Percentiles rank a stretch among this genome's conserved stretches.
phyloP scores from a whole-genome alignment of 2,888 invertebrate genomes.

The Apamea epomidion region DNA sequence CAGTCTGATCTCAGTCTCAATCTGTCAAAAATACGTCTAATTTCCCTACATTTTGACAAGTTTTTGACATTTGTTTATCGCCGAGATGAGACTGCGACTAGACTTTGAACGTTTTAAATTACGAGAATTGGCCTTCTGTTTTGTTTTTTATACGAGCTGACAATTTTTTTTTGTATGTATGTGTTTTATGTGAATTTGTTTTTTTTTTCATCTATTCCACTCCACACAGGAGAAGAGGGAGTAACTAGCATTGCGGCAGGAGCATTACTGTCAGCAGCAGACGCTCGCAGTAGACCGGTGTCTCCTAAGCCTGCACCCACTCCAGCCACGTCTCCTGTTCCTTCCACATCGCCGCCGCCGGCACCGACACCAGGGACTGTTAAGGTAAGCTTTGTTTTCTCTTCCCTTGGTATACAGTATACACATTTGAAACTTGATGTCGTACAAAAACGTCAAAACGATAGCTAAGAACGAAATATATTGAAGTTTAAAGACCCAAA shows the following conservation, averaged over 20 bases:
- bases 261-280: slow-evolving; percentile 65
- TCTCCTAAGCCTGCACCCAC: slow-evolving; percentile 74
- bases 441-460: too few species aligned
- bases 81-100: too few species aligned
- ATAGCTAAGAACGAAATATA: too few species aligned
- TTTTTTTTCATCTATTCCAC: not conserved
- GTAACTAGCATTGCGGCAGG: slow-evolving; percentile 47
- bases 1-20: too few species aligned
- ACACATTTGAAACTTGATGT: too few species aligned
- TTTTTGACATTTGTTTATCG: too few species aligned
- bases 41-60: too few species aligned
- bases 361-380: slow-evolving; percentile 17
- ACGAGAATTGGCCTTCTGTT: too few species aligned
- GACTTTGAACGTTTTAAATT: too few species aligned
- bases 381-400: slow-evolving; percentile 44
- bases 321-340: slow-evolving; percentile 59
- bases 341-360: not conserved
- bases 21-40: too few species aligned
- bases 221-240: slow-evolving; percentile 43
- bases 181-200: not conserved
- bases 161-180: not conserved
- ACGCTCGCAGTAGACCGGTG: slow-evolving; percentile 71
- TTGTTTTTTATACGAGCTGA: not conserved
- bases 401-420: too few species aligned
- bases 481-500: too few species aligned